Base-by-base conservation (phyloP, 2,113 vertebrate genomes). In the Delphinapterus leucas region DNA sequence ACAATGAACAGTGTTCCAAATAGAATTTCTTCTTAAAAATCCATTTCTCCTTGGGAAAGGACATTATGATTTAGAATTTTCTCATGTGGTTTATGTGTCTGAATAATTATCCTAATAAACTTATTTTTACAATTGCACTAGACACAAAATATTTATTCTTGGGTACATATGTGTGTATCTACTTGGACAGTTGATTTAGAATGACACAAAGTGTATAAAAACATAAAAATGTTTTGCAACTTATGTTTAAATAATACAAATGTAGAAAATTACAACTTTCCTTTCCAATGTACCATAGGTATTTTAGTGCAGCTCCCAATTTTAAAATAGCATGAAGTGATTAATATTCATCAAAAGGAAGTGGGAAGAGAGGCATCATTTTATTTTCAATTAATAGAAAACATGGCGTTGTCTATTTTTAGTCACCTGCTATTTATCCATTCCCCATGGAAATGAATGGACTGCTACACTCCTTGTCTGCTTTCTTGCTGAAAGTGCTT, bases 371-470 rank as follows among this genome's bases (percentile, higher is more conserved):
- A 17, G 1, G 23, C 97, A 93, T 96, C 15, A 97, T 90, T 97
- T 76, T 44, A 82, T 77, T 61, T 93, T 71, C 76, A 96, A 96
- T 96, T 97, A 95, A 96, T 97, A 92, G 92, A 93, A 98, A 97
- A 97, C 68, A 97, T 18, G 81, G 61, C 74, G 61, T 79, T 96
- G 49, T 95, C 97, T 98, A 84, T 98, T 98, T 98, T 98, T 98
- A 96, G 88, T 79, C 84, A 71, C 7, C 49, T 33, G 38, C 73
- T 97, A 96, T 98, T 98, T 97, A 97, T 98, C 96, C 97, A 31
- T 95, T 98, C 95, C 96, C 63, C 58, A 8, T 94, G 93, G 96
- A 96, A 96, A 87, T 71, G 86, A 98, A 93, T 36, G 87, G 95
- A 28, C 88, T 97, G 82, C 86, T 86, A 90, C 89, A 88, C 79